Base-by-base conservation (phyloP, 2,888 invertebrate genomes). In the Eupeodes luniger region DNA sequence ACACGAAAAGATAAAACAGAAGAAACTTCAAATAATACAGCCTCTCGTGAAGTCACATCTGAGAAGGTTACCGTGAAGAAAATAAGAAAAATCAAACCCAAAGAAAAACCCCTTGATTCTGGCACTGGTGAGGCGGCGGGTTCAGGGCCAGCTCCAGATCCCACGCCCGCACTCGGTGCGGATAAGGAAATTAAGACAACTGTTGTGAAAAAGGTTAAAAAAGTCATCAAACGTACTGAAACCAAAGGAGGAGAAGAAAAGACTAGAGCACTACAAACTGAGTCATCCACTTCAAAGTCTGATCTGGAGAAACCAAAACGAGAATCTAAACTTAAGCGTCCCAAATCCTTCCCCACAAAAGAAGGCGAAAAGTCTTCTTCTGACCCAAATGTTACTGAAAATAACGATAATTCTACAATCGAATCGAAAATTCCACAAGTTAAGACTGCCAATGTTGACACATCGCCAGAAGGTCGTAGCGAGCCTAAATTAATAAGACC, bases 261-360 rank as follows among this genome's bases (percentile, higher is more conserved):
- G 81, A 77, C 74, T 81, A 79, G 36, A 77, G 55, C 16, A 19
- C 47, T 85, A 47, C 78, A 78, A 57, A 19, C 62, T 3, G 90
- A 88, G 55, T 72, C 75, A 5, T 89, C 89, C 27, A 64, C 86
- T 36, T 72, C 89, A 0, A 79, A 81, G 44, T 27, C 85, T 0
- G 90, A 90, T 53, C 11, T 87, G 14, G 89, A 79, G 4, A 91
- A 92, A 11, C 88, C 90, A 12, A 90, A 92, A 53, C 93, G 91
- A 75, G 94, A 94, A 85, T 95, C 95, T 2, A 94, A 94, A 90
- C 91, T 95, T 6, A 94, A 94, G 40, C 92, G 95, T 12, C 95
- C 95, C 1, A 95, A 95, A 90, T 95, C 95, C 57, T 95, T 94
- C 91, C 95, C 95, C 1, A 93, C 93, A 64, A 95, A 95, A 90